A percentile compares a stretch with the other conserved stretches of the same genome.
phyloP scores from a whole-genome alignment of 2,888 invertebrate genomes.

The Atrina japonica region DNA sequence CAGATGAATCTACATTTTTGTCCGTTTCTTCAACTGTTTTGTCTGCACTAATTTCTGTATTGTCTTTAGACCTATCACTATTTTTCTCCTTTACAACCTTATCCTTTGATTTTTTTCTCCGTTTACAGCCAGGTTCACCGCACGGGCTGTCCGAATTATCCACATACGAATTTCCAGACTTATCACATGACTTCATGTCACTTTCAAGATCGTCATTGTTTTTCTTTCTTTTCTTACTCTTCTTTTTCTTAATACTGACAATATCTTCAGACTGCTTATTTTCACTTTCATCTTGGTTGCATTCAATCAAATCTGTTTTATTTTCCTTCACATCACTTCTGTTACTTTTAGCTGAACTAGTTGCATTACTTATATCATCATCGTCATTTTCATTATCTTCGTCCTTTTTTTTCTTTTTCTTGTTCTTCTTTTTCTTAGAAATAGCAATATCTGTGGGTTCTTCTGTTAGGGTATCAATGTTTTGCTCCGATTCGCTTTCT shows the following conservation, averaged over 20 bases:
- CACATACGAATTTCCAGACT: too few relatives aligned
- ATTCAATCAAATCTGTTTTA: conserved; percentile 12
- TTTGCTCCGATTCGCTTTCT: not conserved
- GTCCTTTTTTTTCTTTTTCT: conserved; percentile 33
- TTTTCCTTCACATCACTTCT: too few relatives aligned
- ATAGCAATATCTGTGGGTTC: conserved; percentile 25
- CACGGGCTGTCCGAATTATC: too few relatives aligned
- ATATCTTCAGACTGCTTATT: conserved; percentile 13
- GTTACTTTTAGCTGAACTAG: too few relatives aligned
- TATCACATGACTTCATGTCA: too few relatives aligned
- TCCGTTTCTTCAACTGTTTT: too few relatives aligned
- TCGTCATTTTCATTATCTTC: conserved; percentile 14
- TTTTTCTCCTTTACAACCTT: too few relatives aligned
- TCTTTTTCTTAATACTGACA: conserved; percentile 35
- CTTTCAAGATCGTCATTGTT: conserved; percentile 16
- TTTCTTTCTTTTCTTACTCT: conserved; percentile 27
- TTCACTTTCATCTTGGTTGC: conserved; percentile 15
- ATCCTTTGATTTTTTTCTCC: too few relatives aligned
- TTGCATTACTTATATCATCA: conserved; percentile 21
- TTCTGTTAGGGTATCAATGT: conserved; percentile 15
- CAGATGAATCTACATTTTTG: too few relatives aligned
- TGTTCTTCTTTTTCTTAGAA: conserved; percentile 35
- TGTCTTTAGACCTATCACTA: not conserved
- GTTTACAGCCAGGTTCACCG: too few relatives aligned
- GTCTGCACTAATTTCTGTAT: not conserved